phyloP scores from a whole-genome alignment of 2,113 vertebrate species.

The Eretmochelys imbricata region DNA sequence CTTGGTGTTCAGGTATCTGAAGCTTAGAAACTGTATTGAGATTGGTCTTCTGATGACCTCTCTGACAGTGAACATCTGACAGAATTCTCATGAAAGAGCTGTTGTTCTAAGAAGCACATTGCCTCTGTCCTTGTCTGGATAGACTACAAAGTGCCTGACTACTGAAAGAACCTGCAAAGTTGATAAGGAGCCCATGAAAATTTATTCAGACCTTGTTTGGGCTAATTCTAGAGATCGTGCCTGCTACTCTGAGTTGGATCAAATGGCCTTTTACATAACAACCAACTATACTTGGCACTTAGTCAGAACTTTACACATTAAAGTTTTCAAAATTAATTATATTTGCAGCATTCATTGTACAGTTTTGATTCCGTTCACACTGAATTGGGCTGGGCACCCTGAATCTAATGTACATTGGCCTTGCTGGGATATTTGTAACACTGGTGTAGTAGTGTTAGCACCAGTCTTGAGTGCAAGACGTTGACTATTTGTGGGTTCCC shows the following conservation, averaged over 20 bases:
- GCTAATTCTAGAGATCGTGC: constrained; percentile 33
- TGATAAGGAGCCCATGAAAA: neutral
- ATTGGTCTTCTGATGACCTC: constrained; percentile 33
- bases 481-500: neutral
- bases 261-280: neutral
- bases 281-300: constrained; percentile 2
- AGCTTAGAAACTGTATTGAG: constrained; percentile 43
- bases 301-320: neutral
- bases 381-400: neutral
- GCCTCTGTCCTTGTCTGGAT: constrained; percentile 3
- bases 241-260: constrained; percentile 15
- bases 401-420: neutral
- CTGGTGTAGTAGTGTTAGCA: neutral
- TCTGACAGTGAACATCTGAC: constrained; percentile 10
- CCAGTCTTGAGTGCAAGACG: neutral
- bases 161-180: constrained; percentile 9
- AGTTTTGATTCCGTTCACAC: neutral
- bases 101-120: constrained; percentile 45
- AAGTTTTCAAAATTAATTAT: neutral
- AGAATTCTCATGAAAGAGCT: constrained; percentile 25
- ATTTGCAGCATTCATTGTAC: neutral
- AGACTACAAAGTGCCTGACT: constrained; percentile 1
- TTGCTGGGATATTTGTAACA: neutral
- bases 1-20: constrained; percentile 20
- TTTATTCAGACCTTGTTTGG: constrained; percentile 20